Evolutionary conservation across 2,797 vertebrate species (phyloP).

Genomic region (Poeciliopsis infans): DNA sequence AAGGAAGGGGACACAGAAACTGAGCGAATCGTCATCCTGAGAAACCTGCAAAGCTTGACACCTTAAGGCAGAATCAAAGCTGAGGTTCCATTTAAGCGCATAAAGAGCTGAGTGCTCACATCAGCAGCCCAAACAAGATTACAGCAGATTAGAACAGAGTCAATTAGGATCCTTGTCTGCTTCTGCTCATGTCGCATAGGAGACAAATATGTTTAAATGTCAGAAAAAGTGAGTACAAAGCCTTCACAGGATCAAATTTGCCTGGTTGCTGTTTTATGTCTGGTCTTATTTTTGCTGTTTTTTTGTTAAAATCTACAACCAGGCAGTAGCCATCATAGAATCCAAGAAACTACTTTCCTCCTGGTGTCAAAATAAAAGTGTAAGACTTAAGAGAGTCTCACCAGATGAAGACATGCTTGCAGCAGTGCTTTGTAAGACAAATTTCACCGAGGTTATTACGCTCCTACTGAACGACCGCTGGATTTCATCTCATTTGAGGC

Average conservation of each 20-base stretch:
- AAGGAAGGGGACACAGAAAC: slow-evolving; percentile 1
- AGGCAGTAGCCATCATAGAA: not conserved
- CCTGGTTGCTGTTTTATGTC: not conserved
- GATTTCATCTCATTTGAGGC: not conserved
- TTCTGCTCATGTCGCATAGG: slow-evolving; percentile 13
- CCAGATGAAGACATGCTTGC: not conserved
- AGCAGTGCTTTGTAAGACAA: not conserved
- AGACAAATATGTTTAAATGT: slow-evolving; percentile 16
- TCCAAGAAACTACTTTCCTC: not conserved
- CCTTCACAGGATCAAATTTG: not conserved
- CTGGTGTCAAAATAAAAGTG: not conserved
- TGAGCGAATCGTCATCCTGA: not conserved
- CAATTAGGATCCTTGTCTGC: slow-evolving; percentile 40
- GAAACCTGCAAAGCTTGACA: slow-evolving; percentile 24
- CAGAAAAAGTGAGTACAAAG: not conserved
- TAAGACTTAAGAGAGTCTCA: not conserved
- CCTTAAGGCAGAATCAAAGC: slow-evolving; percentile 18
- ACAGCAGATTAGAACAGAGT: slow-evolving; percentile 58
- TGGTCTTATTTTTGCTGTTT: not conserved
- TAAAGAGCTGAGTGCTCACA: slow-evolving; percentile 57
- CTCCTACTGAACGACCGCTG: not conserved
- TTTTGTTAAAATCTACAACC: not conserved
- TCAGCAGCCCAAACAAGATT: slow-evolving; percentile 67
- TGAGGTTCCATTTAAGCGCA: slow-evolving; percentile 30
- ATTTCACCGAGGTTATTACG: not conserved